These are phyloP conservation scores for Drosophila miranda DNA, from an alignment of 1,140 invertebrate genomes.

Conservation along the genomic window DNA sequence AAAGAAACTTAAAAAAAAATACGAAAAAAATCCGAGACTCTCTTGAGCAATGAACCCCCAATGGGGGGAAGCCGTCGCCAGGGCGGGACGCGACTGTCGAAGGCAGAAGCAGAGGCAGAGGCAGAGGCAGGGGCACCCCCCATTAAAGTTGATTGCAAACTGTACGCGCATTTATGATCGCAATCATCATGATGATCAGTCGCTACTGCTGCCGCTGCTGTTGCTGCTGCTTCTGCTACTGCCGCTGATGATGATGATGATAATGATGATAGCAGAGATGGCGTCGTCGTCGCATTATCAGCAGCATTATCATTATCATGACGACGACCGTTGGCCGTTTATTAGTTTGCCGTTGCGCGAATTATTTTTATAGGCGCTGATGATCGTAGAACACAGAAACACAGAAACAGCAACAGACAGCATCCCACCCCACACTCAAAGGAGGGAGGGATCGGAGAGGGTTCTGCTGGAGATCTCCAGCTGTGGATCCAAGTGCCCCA, in stretches of 20 bases:
- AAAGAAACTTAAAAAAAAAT: too few species aligned
- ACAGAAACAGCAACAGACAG: too few species aligned
- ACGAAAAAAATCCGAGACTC: too few species aligned
- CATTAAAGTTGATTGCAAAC: slow-evolving; percentile 77
- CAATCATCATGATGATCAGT: slow-evolving; percentile 9
- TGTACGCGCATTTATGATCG: slow-evolving; percentile 70
- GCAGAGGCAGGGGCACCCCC: slow-evolving; percentile 14
- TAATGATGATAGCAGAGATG: slow-evolving; percentile 30
- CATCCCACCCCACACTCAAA: too few species aligned
- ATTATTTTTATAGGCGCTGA: slow-evolving; percentile 55
- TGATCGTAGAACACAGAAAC: slow-evolving; percentile 8
- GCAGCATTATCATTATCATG: slow-evolving; percentile 41
- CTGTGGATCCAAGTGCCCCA: slow-evolving; percentile 7
- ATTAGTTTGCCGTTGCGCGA: slow-evolving; percentile 73
- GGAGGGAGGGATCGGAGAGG: slow-evolving; percentile 1
- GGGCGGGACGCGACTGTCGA: too few species aligned
- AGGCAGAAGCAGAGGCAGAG: too few species aligned
- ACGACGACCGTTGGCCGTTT: slow-evolving; percentile 59
- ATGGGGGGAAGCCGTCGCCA: too few species aligned
- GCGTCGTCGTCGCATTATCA: slow-evolving; percentile 64
- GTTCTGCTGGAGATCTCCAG: slow-evolving; percentile 18
- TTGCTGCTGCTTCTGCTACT: slow-evolving; percentile 1
- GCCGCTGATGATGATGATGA: slow-evolving; percentile 7
- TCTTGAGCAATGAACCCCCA: too few species aligned
- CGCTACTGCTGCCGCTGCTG: not conserved